These are phyloP conservation scores for Falco peregrinus DNA, from an alignment of 2,797 vertebrate species.

Conservation along the genomic window DNA sequence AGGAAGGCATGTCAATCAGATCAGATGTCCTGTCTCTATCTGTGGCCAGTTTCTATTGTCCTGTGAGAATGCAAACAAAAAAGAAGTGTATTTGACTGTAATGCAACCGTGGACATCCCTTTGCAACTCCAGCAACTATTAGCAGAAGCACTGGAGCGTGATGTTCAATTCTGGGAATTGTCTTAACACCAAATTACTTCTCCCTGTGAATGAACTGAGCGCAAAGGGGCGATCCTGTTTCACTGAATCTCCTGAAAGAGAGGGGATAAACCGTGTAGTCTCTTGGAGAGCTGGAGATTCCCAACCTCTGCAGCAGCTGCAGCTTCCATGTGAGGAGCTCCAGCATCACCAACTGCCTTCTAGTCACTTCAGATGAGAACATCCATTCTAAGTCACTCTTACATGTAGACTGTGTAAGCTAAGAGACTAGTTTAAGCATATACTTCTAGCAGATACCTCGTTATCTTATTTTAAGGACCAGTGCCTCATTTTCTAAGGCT, in stretches of 20 bases:
- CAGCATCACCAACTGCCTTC: not conserved
- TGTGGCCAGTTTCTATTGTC: not conserved
- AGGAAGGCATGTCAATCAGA: not conserved
- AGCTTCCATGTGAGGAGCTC: not conserved
- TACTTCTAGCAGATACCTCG: not conserved
- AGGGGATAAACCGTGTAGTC: fast-evolving
- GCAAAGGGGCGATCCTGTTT: not conserved
- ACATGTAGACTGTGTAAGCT: fast-evolving
- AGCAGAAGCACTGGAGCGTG: not conserved
- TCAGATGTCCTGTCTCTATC: not conserved
- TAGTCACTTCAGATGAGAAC: not conserved
- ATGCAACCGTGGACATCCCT: not conserved
- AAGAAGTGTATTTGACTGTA: not conserved
- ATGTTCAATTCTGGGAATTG: not conserved
- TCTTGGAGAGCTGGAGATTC: not conserved
- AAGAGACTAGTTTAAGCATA: not conserved
- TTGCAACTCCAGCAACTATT: not conserved
- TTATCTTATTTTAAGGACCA: not conserved
- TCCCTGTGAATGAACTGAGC: not conserved
- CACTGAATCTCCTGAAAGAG: not conserved
- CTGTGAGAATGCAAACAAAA: not conserved
- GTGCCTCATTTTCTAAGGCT: not conserved
- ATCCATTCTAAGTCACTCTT: not conserved
- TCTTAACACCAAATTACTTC: too few relatives aligned
- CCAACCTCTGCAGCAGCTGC: not conserved